Percentiles rank a stretch among this genome's conserved stretches.
These are phyloP conservation scores for Limosa lapponica DNA, from an alignment of 2,797 vertebrate species.

Conservation along the genomic window DNA sequence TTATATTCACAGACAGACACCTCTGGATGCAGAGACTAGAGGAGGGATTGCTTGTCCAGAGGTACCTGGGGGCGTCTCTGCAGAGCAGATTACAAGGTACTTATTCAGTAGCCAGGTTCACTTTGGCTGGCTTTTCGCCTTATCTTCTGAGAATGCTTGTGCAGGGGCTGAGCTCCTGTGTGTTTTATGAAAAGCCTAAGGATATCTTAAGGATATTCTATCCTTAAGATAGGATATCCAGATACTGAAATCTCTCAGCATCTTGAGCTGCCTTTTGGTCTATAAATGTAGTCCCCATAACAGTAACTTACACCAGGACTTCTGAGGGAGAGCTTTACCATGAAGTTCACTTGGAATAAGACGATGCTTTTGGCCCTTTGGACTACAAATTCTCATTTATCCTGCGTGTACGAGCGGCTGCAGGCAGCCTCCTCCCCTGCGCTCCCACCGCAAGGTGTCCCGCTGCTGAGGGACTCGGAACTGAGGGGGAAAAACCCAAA, in stretches of 20 bases:
- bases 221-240: background rate
- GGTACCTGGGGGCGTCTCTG: background rate
- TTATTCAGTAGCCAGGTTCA: background rate
- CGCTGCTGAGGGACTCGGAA: background rate
- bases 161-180: background rate
- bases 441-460: constrained; percentile 3
- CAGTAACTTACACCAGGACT: background rate
- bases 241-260: background rate
- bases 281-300: background rate
- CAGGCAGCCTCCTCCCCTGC: background rate
- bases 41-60: background rate
- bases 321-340: background rate
- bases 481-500: background rate
- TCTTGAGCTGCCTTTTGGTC: background rate
- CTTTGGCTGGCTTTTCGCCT: background rate
- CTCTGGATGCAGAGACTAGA: background rate
- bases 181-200: background rate
- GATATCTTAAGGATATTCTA: background rate
- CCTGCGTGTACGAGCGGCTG: accelerated
- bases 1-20: background rate
- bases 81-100: background rate
- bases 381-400: too few species aligned
- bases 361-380: background rate
- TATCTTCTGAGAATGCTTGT: background rate
- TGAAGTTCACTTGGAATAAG: background rate